These are phyloP conservation scores for Pleuronectes platessa DNA, from an alignment of 2,113 vertebrate genomes.

Conservation along the genomic window DNA sequence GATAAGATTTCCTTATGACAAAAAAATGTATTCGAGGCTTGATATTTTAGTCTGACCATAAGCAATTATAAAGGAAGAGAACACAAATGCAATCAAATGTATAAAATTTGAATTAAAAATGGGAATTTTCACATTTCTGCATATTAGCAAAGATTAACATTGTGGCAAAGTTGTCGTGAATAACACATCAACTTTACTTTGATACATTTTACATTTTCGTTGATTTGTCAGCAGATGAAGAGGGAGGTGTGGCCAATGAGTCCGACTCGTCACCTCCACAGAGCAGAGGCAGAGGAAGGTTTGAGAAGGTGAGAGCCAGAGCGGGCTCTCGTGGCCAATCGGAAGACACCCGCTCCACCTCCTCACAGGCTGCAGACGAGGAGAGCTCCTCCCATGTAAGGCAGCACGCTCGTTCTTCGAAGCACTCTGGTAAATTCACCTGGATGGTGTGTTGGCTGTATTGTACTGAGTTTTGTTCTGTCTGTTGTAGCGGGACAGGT, in stretches of 20 bases:
- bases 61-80: too few relatives aligned
- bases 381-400: constrained; percentile 97
- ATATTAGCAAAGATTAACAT: too few relatives aligned
- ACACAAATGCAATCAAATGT: too few relatives aligned
- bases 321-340: constrained; percentile 89
- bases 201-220: background rate
- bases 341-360: constrained; percentile 92
- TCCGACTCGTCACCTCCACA: constrained; percentile 92
- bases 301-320: constrained; percentile 90
- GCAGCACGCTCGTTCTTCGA: background rate
- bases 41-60: too few relatives aligned
- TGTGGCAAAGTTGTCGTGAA: background rate
- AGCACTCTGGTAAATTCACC: too few relatives aligned
- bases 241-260: constrained; percentile 90
- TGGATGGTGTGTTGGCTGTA: background rate
- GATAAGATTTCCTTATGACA: too few relatives aligned
- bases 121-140: too few relatives aligned
- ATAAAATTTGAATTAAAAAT: too few relatives aligned
- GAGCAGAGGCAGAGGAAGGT: constrained; percentile 90
- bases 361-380: constrained; percentile 96
- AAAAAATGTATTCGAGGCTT: too few relatives aligned
- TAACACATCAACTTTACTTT: background rate
- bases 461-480: background rate
- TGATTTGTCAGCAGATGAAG: constrained; percentile 81
- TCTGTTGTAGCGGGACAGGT: constrained; percentile 90